Evolutionary conservation across 1,140 invertebrate genomes (phyloP), one percentile per base, ranked within the genome.

Genomic region (Ceratitis capitata): DNA sequence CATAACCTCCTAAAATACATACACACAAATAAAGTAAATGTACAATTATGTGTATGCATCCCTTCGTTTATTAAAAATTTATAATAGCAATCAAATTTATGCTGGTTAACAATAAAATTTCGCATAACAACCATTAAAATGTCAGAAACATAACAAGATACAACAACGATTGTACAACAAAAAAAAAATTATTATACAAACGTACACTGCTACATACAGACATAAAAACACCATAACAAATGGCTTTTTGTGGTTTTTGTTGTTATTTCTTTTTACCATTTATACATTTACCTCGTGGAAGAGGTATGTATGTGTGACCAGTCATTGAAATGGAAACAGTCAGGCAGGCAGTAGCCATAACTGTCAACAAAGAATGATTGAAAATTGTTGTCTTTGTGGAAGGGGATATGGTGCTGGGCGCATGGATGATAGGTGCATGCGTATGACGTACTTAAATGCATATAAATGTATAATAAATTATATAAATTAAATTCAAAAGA

Each of bases 41-140:
- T n/a, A n/a, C n/a, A 16, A 49, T 14, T 49, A 16, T 49, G 10
- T 51, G 16, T n/a, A 56, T 56, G 51, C 51, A 56, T 23, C 58
- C 58, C 58, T 61, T 29, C 26, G 58, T 61, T 61, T 26, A 61
- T 61, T 61, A 61, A 61, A 61, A 61, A 61, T 56, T 56, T 56
- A 56, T 61, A 29, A 23, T 61, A 29, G 58, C 58, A 29, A 61
- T 23, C 58, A 61, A 61, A 61, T 26, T 61, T 61, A 61, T 61
- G 9, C 58, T 61, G 58, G 23, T 61, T 61, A 61, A 61, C 58
- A 61, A 61, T 61, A 61, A 61, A 56, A 61, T 61, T 61, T 61
- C 23, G 58, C 58, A 29, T 32, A 14, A 29, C 29, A 61, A 61
- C 58, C 58, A 61, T 61, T 61, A 61, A 61, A 61, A 61, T 61